A percentile compares a stretch with the other conserved stretches of the same genome.
These are phyloP conservation scores for Clarias macrocephalus DNA, from an alignment of 2,113 vertebrate species.

Conservation along the genomic window DNA sequence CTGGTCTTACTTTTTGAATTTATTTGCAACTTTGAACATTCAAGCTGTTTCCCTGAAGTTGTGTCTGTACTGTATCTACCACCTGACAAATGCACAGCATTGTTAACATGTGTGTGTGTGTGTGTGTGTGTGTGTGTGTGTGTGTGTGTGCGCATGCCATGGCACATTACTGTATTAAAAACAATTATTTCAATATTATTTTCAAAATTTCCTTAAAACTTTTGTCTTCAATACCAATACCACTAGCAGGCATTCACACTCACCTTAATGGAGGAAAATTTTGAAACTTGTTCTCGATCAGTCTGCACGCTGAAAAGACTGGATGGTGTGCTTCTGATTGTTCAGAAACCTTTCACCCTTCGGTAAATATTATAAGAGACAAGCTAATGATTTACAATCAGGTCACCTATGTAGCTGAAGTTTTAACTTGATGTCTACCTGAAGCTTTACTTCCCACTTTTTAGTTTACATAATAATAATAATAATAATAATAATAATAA, in stretches of 20 bases:
- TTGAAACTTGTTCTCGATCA: neutral
- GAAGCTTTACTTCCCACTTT: neutral
- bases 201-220: neutral
- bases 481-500: neutral
- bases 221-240: neutral
- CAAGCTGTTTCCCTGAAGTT: too few species aligned
- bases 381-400: constrained; percentile 30
- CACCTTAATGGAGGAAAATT: neutral
- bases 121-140: constrained; percentile 7
- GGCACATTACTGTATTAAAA: too few species aligned
- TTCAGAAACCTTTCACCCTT: constrained; percentile 34
- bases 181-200: neutral
- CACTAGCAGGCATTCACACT: neutral
- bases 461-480: neutral
- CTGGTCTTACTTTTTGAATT: too few species aligned
- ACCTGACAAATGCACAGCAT: neutral
- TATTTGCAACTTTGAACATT: too few species aligned
- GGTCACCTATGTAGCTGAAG: neutral
- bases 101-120: too few species aligned
- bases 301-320: neutral
- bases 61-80: too few species aligned
- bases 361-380: neutral
- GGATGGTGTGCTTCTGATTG: neutral
- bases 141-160: neutral
- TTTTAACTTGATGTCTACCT: neutral